Base-by-base conservation (phyloP, 1,140 invertebrate genomes). In the Zaprionus capensis region DNA sequence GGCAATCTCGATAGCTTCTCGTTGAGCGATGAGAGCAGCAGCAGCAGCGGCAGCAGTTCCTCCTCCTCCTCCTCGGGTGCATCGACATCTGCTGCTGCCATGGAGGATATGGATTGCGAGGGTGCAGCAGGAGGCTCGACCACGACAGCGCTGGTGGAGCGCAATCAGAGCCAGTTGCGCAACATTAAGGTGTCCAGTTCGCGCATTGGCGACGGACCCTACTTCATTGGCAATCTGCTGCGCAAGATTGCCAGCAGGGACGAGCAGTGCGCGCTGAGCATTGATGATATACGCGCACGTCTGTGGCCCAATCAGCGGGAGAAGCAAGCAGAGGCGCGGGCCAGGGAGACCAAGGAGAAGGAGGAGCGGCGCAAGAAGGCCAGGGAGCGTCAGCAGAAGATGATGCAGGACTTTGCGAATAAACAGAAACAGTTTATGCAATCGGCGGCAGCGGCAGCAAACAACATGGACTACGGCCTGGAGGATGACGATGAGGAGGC, bases 381-480 rank as follows among this genome's bases (percentile, higher is more conserved):
- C 0, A 96, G 96, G 71, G 98, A 99, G 88, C 95, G 98, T 15
- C 98, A 99, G 91, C 95, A 97, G 83, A 97, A 97, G 91, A 92
- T 99, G 57, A 98, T 99, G 96, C 96, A 96, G 38, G 97, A 99
- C 83, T 99, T 99, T 94, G 97, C 97, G 1, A 96, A 96, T 17
- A 96, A 97, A 72, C 98, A 99, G 93, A 97, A 97, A 85, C 96
- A 97, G 86, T 99, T 99, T 92, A 96, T 99, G 96, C 96, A 97
- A 86, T 95, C 96, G 76, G 95, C 96, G 4, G 97, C 86, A 96
- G 85, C 85, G 14, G 95, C 95, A 95, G 93, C 95, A 93, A 63
- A 95, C 94, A 94, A 93, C 64, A 96, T 96, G 96, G 82, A 90
- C 24, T 84, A 82, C 46, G 82, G 91, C 0, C 38, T 81, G 14